Evolutionary conservation across 2,888 invertebrate genomes (phyloP), one percentile per base, ranked within the genome.

Genomic region (Plemyria rubiginata): DNA sequence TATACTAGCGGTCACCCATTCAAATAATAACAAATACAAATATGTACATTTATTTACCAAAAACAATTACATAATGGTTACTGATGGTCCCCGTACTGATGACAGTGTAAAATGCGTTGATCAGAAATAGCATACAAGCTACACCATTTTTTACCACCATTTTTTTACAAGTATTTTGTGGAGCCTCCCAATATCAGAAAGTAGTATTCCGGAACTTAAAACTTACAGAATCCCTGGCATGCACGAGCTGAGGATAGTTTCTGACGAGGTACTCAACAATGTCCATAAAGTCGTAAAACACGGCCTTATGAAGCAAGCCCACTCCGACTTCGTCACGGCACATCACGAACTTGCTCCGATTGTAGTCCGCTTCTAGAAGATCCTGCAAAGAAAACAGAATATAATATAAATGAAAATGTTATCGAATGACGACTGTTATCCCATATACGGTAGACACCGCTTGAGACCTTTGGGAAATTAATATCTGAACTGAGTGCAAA

Each of bases 231-330:
- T 97, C 97, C 70, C 94, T 95, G 68, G 95, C 90, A 50, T 94
- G 93, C 4, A 95, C 94, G 0, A 95, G 93, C 40, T 93, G 90
- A 0, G 96, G 96, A 82, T 94, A 95, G 76, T 94, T 94, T n/a
- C 92, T 88, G 2, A 95, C 93, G 0, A 97, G 93, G 93, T 95
- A 97, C 67, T 94, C 94, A 12, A 95, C 94, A 63, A 97, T 95
- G 67, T 96, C 95, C 72, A 93, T 94, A 76, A 95, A 94, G 80
- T 96, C 96, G 81, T 96, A 94, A 81, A 95, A 96, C 12, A 97
- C 95, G 0, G 97, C 97, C 75, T 97, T 97, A 84, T 97, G 97
- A 29, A 97, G 89, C 43, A 97, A 87, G 0, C 96, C 96, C 11
- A 94, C 94, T 0, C 96, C 96, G 0, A 95, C 94, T 54, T 94